These are phyloP conservation scores for Plemyria rubiginata DNA, from an alignment of 2,888 invertebrate genomes.

Conservation along the genomic window DNA sequence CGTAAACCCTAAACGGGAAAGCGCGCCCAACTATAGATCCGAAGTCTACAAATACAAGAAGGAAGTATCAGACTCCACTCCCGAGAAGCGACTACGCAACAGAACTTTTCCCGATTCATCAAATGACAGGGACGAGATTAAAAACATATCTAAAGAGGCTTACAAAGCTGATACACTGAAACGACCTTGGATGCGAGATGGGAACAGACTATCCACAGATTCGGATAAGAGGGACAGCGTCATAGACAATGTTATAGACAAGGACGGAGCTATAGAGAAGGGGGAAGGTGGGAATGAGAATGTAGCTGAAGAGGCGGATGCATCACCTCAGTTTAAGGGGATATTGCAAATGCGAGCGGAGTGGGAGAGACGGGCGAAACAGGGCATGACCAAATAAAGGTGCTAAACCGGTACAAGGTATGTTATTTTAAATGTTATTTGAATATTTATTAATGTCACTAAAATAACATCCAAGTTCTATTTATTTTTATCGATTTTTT, in stretches of 20 bases:
- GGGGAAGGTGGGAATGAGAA: conserved; percentile 64
- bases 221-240: conserved; percentile 65
- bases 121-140: conserved; percentile 78
- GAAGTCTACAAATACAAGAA: conserved; percentile 81
- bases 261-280: conserved; percentile 65
- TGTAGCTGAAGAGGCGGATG: conserved; percentile 69
- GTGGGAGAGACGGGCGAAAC: conserved; percentile 91
- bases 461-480: no score
- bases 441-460: no score
- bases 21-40: conserved; percentile 71
- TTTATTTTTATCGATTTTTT: no score
- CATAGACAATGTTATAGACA: conserved; percentile 76
- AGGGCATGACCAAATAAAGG: conserved; percentile 87
- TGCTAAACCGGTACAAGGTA: conserved; percentile 70
- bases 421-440: conserved; percentile 8
- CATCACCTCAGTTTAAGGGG: conserved; percentile 87
- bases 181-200: conserved; percentile 74
- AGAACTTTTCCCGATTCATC: conserved; percentile 80
- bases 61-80: conserved; percentile 80
- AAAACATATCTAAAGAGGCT: conserved; percentile 73
- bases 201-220: conserved; percentile 67
- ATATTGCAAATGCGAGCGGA: conserved; percentile 90
- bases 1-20: conserved; percentile 74
- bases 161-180: conserved; percentile 79
- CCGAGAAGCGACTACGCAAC: conserved; percentile 78